These are phyloP conservation scores for Pherbina coryleti DNA, from an alignment of 2,888 invertebrate species.

Conservation along the genomic window DNA sequence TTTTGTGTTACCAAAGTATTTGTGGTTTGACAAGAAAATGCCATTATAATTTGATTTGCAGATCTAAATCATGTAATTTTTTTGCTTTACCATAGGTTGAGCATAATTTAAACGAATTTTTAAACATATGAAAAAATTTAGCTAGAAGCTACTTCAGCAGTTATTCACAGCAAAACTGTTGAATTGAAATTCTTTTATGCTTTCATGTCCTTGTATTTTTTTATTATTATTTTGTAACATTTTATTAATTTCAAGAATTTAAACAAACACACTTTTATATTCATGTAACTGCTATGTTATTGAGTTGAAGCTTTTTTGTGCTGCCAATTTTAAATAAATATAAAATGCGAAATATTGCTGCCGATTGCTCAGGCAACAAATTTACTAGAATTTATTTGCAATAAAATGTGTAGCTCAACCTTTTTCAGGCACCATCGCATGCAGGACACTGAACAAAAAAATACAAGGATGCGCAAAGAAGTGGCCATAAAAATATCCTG, in stretches of 20 bases:
- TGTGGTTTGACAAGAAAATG: constrained; percentile 20
- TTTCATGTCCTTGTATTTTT: too few species aligned
- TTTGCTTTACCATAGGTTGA: neutral
- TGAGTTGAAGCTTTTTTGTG: too few species aligned
- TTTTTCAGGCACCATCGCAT: neutral
- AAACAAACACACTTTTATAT: too few species aligned
- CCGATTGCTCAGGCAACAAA: constrained; percentile 10
- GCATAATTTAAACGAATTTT: neutral
- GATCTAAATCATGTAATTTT: neutral
- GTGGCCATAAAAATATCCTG: neutral
- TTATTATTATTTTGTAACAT: too few species aligned
- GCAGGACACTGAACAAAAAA: neutral
- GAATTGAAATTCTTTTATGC: too few species aligned
- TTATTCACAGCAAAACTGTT: neutral
- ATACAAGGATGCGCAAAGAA: neutral
- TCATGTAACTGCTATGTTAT: too few species aligned
- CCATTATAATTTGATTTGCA: constrained; percentile 16
- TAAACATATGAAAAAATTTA: neutral
- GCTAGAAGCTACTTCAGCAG: neutral
- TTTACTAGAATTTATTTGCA: constrained; percentile 7
- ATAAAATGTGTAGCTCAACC: neutral
- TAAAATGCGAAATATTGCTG: neutral
- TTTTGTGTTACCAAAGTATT: constrained; percentile 1
- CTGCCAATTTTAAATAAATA: too few species aligned
- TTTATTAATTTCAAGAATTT: too few species aligned